Conservation (phyloP, 2,113 vertebrate species). For the Arizona elegans region DNA sequence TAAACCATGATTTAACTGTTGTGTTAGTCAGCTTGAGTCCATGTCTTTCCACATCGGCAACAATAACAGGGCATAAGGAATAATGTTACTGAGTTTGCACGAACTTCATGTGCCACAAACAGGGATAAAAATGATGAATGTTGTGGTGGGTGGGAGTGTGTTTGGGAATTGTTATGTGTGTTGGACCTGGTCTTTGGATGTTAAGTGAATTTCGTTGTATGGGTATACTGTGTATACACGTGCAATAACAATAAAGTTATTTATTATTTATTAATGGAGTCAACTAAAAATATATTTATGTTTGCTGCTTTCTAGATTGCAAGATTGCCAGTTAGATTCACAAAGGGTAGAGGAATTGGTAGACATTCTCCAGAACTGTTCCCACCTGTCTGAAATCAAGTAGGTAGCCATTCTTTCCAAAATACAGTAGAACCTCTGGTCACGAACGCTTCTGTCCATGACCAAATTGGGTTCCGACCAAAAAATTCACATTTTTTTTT, state of each 20-base stretch:
- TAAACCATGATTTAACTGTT: background rate
- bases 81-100: background rate
- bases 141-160: no score
- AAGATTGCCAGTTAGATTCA: conserved; percentile 45
- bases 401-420: conserved; percentile 55
- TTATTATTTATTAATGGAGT: background rate
- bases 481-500: no score
- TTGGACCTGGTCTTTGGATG: no score
- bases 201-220: no score
- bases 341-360: conserved; percentile 11
- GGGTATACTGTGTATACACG: no score
- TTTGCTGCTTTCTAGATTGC: conserved; percentile 54
- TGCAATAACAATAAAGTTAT: no score
- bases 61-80: background rate
- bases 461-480: no score
- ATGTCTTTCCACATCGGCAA: background rate
- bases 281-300: background rate
- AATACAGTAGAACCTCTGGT: no score
- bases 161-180: no score
- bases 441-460: no score
- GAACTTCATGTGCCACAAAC: background rate
- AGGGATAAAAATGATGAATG: background rate
- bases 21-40: background rate
- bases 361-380: conserved; percentile 55
- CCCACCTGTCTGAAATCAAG: conserved; percentile 66